Evolutionary conservation across 2,888 invertebrate genomes (phyloP).

Genomic region (Acleris emargana): DNA sequence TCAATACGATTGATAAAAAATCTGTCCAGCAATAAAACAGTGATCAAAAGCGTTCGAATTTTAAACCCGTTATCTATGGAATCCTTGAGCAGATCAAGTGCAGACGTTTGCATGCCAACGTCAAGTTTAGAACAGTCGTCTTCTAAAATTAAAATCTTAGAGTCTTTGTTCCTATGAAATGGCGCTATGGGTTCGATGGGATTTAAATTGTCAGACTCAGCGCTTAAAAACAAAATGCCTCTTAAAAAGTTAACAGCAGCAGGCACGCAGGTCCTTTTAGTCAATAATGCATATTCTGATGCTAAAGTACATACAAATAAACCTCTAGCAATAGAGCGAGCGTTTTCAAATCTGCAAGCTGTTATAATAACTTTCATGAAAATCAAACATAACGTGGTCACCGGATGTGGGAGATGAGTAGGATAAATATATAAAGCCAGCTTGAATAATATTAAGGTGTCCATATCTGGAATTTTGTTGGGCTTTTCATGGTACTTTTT

Average conservation of each 20-base stretch:
- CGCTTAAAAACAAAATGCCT: constrained; percentile 89
- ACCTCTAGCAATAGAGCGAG: constrained; percentile 89
- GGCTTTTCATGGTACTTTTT: constrained; percentile 84
- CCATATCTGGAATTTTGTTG: constrained; percentile 85
- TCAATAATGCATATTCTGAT: constrained; percentile 90
- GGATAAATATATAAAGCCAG: constrained; percentile 85
- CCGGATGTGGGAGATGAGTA: constrained; percentile 94
- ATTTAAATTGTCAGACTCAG: constrained; percentile 85
- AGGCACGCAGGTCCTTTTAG: constrained; percentile 92
- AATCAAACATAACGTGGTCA: constrained; percentile 93
- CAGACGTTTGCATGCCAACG: constrained; percentile 72
- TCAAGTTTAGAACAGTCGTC: constrained; percentile 71
- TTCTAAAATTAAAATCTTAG: constrained; percentile 84
- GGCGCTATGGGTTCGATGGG: constrained; percentile 87
- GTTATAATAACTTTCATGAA: constrained; percentile 92
- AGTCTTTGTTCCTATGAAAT: constrained; percentile 83
- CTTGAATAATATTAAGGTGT: constrained; percentile 92
- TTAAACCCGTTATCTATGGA: constrained; percentile 86
- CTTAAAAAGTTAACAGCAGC: constrained; percentile 91
- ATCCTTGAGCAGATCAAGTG: constrained; percentile 80
- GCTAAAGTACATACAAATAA: constrained; percentile 89
- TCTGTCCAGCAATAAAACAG: constrained; percentile 83
- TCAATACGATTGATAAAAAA: constrained; percentile 80
- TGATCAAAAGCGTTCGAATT: constrained; percentile 83
- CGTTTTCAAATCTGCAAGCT: constrained; percentile 84